Evolutionary conservation across 2,113 vertebrate genomes (phyloP), one percentile per base, ranked within the genome.

Genomic region (Candoia aspera): DNA sequence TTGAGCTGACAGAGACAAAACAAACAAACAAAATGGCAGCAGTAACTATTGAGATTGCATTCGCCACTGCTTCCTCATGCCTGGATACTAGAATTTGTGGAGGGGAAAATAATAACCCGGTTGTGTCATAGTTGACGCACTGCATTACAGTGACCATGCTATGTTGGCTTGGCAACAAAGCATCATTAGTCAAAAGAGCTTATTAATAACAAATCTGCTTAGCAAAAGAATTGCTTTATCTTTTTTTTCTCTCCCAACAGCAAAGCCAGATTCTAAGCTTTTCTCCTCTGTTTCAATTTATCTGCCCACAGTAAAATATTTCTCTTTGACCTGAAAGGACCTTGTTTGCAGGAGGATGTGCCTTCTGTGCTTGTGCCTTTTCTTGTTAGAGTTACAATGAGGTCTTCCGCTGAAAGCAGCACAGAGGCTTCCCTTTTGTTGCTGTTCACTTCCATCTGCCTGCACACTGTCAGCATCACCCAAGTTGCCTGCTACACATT

Each of bases 251-350:
- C 23, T 33, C 26, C 53, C 4, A 21, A 53, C 53, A 90, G 0
- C 57, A 90, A 95, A 11, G 23, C 62, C 86, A 0, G 0, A 37
- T 87, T 94, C 84, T 33, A 0, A 0, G 88, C 93, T n/a, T 87
- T 0, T 55, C 57, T 64, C 93, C 37, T 60, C 84, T 49, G 9
- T 26, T 90, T 84, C 86, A 15, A 0, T 58, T 87, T 88, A 49
- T 91, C 62, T 79, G 53, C 54, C 11, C 54, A n/a, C 55, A 92
- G 88, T 10, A 79, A 95, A 94, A 92, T 15, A 23, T 59, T 93
- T 92, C 84, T 93, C 94, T 95, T 95, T 96, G 94, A 94, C 96
- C 95, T 91, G 23, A 93, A 84, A 95, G 93, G 89, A 64, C 93
- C 83, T 94, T 95, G 94, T 57, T 93, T 94, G 91, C 92, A 85